Percentiles rank a stretch among this genome's conserved stretches.
Evolutionary conservation across 2,113 vertebrate genomes (phyloP).

Genomic region (Phainopepla nitens): DNA sequence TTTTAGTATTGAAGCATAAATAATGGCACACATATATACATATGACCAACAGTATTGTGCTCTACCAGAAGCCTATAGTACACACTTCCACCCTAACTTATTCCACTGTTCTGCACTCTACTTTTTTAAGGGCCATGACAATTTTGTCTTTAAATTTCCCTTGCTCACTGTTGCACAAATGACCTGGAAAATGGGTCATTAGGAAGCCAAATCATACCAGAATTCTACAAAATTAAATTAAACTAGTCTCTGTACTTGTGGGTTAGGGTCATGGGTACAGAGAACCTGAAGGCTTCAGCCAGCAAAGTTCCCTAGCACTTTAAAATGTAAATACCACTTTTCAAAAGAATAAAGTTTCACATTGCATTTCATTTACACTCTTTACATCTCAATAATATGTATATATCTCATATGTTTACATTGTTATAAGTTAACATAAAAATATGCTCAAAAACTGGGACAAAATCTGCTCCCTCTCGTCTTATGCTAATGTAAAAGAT

Average conservation of each 20-base stretch:
- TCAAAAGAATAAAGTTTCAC: neutral
- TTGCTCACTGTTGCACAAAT: neutral
- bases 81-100: neutral
- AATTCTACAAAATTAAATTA: neutral
- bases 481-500: neutral
- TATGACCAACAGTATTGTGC: neutral
- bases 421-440: neutral
- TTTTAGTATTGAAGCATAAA: neutral
- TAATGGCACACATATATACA: neutral
- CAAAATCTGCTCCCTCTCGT: neutral
- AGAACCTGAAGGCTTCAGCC: neutral
- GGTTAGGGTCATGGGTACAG: neutral
- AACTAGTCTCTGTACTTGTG: neutral
- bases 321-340: neutral
- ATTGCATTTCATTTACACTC: neutral
- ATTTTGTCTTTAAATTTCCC: neutral
- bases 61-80: neutral
- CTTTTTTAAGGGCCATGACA: neutral
- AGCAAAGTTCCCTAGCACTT: neutral
- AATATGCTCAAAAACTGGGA: neutral
- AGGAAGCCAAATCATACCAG: neutral
- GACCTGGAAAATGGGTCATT: neutral
- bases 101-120: neutral
- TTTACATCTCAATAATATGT: neutral
- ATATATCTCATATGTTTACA: neutral